phyloP scores from a whole-genome alignment of 1,140 invertebrate species.

The Panagrolaimus sp. region DNA sequence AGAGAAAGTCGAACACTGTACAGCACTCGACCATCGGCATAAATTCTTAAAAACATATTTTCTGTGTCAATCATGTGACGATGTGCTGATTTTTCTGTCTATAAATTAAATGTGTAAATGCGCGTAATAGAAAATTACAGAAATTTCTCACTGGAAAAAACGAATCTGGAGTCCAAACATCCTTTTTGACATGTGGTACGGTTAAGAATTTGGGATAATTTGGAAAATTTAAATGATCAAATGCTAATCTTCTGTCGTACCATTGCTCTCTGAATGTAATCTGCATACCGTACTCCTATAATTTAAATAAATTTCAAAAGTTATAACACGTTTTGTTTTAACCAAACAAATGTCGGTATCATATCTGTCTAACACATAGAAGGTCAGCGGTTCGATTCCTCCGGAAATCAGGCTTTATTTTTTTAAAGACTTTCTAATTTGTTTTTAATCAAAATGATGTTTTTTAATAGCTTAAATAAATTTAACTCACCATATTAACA shows the following conservation, averaged over 20 bases:
- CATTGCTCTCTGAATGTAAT: conserved; percentile 89
- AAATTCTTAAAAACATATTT: conserved; percentile 46
- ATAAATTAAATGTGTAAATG: conserved; percentile 1
- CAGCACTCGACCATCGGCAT: conserved; percentile 34
- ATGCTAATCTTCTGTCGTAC: conserved; percentile 80
- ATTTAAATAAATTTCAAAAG: conserved; percentile 10
- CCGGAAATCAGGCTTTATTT: no score
- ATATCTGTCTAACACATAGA: no score
- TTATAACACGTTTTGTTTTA: no score
- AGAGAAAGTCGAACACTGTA: conserved; percentile 42
- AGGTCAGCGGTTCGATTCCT: no score
- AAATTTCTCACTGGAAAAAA: conserved; percentile 71
- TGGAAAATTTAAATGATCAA: conserved; percentile 71
- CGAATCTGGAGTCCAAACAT: conserved; percentile 86
- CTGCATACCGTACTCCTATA: conserved; percentile 63
- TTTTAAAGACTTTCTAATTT: no score
- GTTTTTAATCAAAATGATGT: no score
- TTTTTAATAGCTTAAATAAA: background rate
- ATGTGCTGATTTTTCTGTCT: conserved; percentile 44
- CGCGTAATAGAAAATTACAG: conserved; percentile 10
- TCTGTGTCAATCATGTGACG: conserved; percentile 49
- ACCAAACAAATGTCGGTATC: no score
- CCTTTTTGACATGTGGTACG: conserved; percentile 80
- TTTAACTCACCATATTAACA: conserved; percentile 75
- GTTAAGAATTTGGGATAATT: conserved; percentile 66